Evolutionary conservation across 2,113 vertebrate genomes (phyloP).

Genomic region (Chaetodon auriga): DNA sequence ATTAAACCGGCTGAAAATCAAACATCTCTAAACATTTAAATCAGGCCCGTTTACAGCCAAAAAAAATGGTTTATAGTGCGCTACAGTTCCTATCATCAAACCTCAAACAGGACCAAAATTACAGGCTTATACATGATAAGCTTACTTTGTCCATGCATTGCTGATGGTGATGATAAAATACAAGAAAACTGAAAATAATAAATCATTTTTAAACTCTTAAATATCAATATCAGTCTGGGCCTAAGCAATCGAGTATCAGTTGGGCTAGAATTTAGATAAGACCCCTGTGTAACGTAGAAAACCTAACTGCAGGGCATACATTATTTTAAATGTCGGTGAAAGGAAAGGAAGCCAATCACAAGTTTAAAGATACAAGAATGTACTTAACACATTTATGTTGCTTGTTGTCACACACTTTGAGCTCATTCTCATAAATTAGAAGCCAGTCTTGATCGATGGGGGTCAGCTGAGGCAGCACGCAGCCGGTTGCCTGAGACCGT

Average conservation of each 20-base stretch:
- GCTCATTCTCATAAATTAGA: accelerated
- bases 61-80: not conserved
- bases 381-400: too few species aligned
- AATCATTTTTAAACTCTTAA: too few species aligned
- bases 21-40: not conserved
- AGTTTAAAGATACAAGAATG: not conserved
- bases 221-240: too few species aligned
- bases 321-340: not conserved
- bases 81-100: not conserved
- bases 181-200: too few species aligned
- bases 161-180: not conserved
- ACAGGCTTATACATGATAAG: not conserved
- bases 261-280: not conserved
- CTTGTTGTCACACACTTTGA: not conserved
- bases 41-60: not conserved
- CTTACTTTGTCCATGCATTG: not conserved
- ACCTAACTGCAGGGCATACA: not conserved
- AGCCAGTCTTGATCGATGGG: not conserved
- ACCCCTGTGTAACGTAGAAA: not conserved
- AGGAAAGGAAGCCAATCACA: too few species aligned
- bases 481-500: too few species aligned
- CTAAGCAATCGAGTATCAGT: not conserved
- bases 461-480: not conserved
- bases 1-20: not conserved
- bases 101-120: not conserved